Evolutionary conservation across 2,888 invertebrate genomes (phyloP), one percentile per base, ranked within the genome.

Genomic region (Norana najaformis): DNA sequence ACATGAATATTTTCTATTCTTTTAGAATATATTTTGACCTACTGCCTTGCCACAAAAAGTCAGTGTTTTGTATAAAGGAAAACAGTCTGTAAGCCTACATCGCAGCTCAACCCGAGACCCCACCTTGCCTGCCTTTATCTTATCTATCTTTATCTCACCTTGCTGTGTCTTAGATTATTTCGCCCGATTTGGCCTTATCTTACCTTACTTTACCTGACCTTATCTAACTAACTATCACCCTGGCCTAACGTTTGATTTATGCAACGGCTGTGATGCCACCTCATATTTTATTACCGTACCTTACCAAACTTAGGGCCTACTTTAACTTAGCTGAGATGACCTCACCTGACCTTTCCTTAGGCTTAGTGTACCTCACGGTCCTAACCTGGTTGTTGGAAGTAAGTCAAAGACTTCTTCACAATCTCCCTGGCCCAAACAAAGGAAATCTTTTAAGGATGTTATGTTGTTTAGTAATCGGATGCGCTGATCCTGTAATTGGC

Each of bases 381-480:
- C n/a, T n/a, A n/a, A n/a, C n/a, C n/a, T n/a, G n/a, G n/a, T n/a
- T n/a, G n/a, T n/a, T n/a, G n/a, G n/a, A n/a, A n/a, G n/a, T n/a
- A n/a, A n/a, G n/a, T n/a, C n/a, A n/a, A n/a, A n/a, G n/a, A n/a
- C n/a, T n/a, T n/a, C n/a, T n/a, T n/a, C n/a, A n/a, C n/a, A 3
- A 47, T 47, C 47, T 47, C 23, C 23, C 6, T 47, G 20, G 47
- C 47, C 11, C 8, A 47, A 47, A 20, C 47, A 47, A 5, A 47
- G 47, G n/a, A 34, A 83, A 35, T 34, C 1, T 36, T 16, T 16
- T 36, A 5, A 34, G 4, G n/a, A 8, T 1, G 20, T 11, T 88
- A 20, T 13, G 34, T 39, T 88, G 88, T 18, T n/a, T 39, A 88
- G 88, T 47, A 20, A 37, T 89, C 6, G 89, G 89, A 30, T 89